Evolutionary conservation across 2,888 invertebrate species (phyloP).

Genomic region (Mimas tiliae): DNA sequence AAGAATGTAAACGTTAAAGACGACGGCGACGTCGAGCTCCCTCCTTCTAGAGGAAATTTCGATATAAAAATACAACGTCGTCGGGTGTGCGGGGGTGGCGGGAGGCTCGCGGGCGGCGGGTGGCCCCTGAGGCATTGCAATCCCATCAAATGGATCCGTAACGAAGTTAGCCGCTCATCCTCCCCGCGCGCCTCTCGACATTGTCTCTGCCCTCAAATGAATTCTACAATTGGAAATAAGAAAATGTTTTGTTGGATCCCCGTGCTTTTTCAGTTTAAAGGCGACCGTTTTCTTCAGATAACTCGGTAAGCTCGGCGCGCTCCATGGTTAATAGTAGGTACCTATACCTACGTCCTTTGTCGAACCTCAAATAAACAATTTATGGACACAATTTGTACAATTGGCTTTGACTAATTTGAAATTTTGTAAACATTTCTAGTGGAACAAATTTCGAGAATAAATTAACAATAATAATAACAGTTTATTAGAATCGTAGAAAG

Average conservation of each 20-base stretch:
- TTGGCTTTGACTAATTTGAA: neutral
- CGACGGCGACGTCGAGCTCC: slow-evolving; percentile 74
- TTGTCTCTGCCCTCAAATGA: slow-evolving; percentile 85
- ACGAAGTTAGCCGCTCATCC: slow-evolving; percentile 88
- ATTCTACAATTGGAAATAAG: slow-evolving; percentile 86
- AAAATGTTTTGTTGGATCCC: slow-evolving; percentile 84
- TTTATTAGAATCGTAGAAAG: neutral
- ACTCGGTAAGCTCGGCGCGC: slow-evolving; percentile 59
- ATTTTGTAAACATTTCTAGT: slow-evolving; percentile 2
- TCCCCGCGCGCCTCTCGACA: slow-evolving; percentile 83
- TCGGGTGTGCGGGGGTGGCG: slow-evolving; percentile 56
- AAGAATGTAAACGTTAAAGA: slow-evolving; percentile 85
- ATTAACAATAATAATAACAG: neutral
- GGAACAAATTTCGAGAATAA: neutral
- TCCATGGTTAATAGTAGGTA: slow-evolving; percentile 37
- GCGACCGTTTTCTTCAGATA: slow-evolving; percentile 77
- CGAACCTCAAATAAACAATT: slow-evolving; percentile 20
- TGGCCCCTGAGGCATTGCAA: slow-evolving; percentile 85
- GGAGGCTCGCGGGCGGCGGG: slow-evolving; percentile 53
- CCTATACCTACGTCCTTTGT: slow-evolving; percentile 24
- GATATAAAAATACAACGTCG: slow-evolving; percentile 83
- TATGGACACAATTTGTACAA: slow-evolving; percentile 3
- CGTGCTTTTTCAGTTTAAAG: slow-evolving; percentile 82
- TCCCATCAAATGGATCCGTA: slow-evolving; percentile 92
- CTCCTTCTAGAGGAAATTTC: slow-evolving; percentile 81